Evolutionary conservation across 2,797 vertebrate species (phyloP).

Genomic region (Aplochiton taeniatus): DNA sequence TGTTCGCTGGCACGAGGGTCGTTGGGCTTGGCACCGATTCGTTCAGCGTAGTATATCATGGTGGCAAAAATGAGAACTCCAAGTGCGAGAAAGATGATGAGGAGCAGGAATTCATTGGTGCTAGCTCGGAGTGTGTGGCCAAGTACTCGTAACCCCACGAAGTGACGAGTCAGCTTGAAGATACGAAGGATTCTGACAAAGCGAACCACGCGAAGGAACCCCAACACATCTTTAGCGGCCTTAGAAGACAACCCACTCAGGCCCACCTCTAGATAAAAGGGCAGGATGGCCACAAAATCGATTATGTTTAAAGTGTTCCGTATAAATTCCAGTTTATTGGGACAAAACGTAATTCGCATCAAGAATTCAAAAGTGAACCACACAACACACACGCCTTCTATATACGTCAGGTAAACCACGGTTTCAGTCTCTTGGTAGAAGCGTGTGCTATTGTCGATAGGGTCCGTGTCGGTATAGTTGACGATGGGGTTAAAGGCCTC

Average conservation of each 20-base stretch:
- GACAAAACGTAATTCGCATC: conserved; percentile 88
- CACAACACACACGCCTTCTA: conserved; percentile 89
- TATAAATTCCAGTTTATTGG: conserved; percentile 88
- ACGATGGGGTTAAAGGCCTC: conserved; percentile 73
- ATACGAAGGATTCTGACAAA: conserved; percentile 89
- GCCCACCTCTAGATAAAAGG: conserved; percentile 90
- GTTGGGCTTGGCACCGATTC: conserved; percentile 88
- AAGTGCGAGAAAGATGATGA: conserved; percentile 90
- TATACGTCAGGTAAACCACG: conserved; percentile 88
- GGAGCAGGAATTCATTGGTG: conserved; percentile 90
- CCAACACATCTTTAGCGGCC: conserved; percentile 89
- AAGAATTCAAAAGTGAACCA: conserved; percentile 93
- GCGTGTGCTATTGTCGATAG: conserved; percentile 80
- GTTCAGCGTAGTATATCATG: conserved; percentile 91
- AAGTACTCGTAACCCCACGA: conserved; percentile 85
- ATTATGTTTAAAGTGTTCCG: conserved; percentile 91
- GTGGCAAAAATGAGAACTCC: conserved; percentile 90
- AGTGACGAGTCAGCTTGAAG: conserved; percentile 90
- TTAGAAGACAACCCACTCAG: conserved; percentile 87
- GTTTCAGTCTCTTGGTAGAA: conserved; percentile 86
- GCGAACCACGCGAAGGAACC: conserved; percentile 86
- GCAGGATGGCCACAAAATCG: conserved; percentile 91
- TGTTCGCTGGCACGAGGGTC: conserved; percentile 88
- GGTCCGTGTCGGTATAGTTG: conserved; percentile 84
- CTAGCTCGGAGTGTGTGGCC: conserved; percentile 89